These are phyloP conservation scores for Caenorhabditis briggsae DNA, from an alignment of 1,140 invertebrate genomes.

Conservation along the genomic window DNA sequence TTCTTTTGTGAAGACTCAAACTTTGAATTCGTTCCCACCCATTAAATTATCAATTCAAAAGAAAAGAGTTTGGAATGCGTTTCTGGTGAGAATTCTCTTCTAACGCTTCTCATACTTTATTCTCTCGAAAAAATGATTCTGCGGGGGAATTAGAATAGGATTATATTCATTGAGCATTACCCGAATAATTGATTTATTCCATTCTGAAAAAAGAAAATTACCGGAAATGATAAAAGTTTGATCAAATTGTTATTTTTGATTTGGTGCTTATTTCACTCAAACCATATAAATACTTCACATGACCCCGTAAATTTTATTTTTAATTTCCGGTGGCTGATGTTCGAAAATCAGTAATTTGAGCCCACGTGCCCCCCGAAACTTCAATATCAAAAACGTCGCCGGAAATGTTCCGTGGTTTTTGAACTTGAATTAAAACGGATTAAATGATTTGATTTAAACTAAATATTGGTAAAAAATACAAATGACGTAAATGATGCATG, in stretches of 20 bases:
- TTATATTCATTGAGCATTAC: neutral
- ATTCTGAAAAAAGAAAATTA: neutral
- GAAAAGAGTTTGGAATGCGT: slow-evolving; percentile 2
- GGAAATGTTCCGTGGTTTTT: slow-evolving; percentile 18
- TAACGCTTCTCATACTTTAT: neutral
- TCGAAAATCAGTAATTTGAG: slow-evolving; percentile 32
- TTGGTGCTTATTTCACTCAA: neutral
- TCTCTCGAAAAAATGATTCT: neutral
- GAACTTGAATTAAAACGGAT: neutral
- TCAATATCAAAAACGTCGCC: neutral
- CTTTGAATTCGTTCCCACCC: neutral
- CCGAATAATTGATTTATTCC: neutral
- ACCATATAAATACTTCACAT: neutral
- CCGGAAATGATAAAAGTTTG: neutral
- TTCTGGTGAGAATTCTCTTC: neutral
- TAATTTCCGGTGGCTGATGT: slow-evolving; percentile 6
- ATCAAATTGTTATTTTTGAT: neutral
- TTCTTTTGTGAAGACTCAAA: neutral
- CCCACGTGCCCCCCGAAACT: neutral
- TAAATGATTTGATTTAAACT: neutral
- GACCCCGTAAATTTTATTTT: neutral
- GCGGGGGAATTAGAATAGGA: neutral
- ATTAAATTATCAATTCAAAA: neutral
- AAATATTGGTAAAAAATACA: slow-evolving; percentile 6
- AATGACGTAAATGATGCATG: slow-evolving; percentile 48